A percentile compares a stretch with the other conserved stretches of the same genome.
Conservation (phyloP, 2,113 vertebrate genomes). For the Tupaia chinensis region DNA sequence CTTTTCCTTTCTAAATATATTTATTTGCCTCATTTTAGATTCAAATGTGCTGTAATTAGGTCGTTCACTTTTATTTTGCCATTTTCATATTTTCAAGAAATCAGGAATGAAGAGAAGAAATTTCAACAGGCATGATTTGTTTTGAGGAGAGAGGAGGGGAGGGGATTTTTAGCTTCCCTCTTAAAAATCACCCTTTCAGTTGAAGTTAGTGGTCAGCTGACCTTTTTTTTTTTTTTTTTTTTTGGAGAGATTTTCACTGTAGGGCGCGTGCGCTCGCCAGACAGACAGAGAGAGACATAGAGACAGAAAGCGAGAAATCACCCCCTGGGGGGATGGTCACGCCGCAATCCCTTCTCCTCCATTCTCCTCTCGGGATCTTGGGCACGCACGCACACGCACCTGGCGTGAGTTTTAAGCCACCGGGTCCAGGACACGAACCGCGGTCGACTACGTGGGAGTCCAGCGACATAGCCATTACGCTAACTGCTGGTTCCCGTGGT, state of each 20-base stretch:
- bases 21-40: constrained; percentile 55
- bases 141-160: neutral
- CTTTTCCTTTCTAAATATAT: constrained; percentile 58
- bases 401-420: no score
- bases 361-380: no score
- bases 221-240: neutral
- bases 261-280: no score
- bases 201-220: neutral
- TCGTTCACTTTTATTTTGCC: constrained; percentile 57
- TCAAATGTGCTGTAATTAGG: constrained; percentile 48
- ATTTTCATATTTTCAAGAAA: constrained; percentile 66
- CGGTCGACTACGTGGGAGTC: no score
- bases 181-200: constrained; percentile 41
- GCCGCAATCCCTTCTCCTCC: no score
- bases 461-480: no score
- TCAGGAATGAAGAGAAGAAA: constrained; percentile 41
- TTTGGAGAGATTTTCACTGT: no score
- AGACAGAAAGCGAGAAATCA: no score
- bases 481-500: neutral
- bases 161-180: constrained; percentile 65
- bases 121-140: constrained; percentile 53
- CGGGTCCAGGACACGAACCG: no score
- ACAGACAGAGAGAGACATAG: no score
- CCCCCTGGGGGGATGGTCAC: no score
- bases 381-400: no score